A percentile compares a stretch with the other conserved stretches of the same genome.
These are phyloP conservation scores for Mus minutoides DNA, from an alignment of 2,797 vertebrate genomes.

Conservation along the genomic window DNA sequence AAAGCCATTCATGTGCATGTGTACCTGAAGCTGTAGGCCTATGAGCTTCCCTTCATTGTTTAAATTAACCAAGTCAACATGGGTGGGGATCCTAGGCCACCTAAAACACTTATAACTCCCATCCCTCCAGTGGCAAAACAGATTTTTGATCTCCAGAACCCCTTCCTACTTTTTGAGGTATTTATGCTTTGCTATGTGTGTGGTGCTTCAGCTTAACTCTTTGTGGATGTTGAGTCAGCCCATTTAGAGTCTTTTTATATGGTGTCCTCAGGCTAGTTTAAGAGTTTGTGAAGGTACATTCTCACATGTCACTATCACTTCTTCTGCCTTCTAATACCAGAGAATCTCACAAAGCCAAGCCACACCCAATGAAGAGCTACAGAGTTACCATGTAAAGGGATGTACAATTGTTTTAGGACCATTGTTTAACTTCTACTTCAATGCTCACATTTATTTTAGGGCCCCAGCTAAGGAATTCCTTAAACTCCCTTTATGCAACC, in stretches of 20 bases:
- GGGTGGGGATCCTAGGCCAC: background rate
- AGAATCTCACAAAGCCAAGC: background rate
- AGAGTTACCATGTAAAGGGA: background rate
- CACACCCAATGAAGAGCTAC: background rate
- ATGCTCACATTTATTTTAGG: background rate
- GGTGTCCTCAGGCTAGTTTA: background rate
- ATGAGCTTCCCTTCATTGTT: too few relatives aligned
- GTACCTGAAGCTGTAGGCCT: background rate
- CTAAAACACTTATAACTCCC: background rate
- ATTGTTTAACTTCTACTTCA: background rate
- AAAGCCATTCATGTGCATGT: background rate
- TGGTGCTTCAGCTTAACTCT: background rate
- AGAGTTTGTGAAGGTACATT: background rate
- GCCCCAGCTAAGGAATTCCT: background rate
- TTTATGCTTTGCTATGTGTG: background rate
- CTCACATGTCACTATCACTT: background rate
- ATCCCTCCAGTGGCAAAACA: background rate
- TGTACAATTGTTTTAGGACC: background rate
- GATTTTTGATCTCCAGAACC: background rate
- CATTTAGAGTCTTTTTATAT: background rate
- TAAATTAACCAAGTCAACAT: background rate
- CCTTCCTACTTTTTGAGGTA: background rate
- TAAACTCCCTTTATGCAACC: background rate
- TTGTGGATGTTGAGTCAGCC: background rate
- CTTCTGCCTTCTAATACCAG: background rate